Percentiles rank a stretch among this genome's conserved stretches.
phyloP scores from a whole-genome alignment of 2,888 invertebrate genomes.

The Heliconius ismenius region DNA sequence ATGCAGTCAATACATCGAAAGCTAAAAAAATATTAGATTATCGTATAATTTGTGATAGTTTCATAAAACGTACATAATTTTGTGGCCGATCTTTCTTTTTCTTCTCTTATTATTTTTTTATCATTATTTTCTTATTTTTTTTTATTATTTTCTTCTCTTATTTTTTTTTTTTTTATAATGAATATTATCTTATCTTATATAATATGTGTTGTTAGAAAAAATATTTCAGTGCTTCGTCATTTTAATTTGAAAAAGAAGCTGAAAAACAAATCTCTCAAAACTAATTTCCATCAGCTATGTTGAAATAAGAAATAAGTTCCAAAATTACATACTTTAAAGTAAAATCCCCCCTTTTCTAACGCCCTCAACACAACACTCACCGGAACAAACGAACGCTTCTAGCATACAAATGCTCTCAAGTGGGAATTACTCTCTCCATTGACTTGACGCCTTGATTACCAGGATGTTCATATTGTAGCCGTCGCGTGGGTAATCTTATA shows the following conservation, averaged over 20 bases:
- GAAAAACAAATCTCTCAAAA: not conserved
- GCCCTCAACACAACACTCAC: conserved; percentile 19
- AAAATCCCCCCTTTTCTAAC: not conserved
- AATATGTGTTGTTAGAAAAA: too few relatives aligned
- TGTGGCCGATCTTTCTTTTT: too few relatives aligned
- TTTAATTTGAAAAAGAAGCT: not conserved
- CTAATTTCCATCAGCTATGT: not conserved
- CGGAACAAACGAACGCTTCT: conserved; percentile 26
- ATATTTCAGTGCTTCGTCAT: too few relatives aligned
- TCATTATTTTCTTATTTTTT: too few relatives aligned
- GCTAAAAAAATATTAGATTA: too few relatives aligned
- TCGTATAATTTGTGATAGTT: too few relatives aligned
- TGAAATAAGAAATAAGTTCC: not conserved
- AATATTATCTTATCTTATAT: too few relatives aligned
- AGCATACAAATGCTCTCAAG: conserved; percentile 34
- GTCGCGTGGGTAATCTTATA: not conserved
- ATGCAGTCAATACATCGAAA: too few relatives aligned
- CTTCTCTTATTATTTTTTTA: too few relatives aligned
- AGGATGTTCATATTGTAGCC: conserved; percentile 12
- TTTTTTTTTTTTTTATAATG: too few relatives aligned
- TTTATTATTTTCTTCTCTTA: too few relatives aligned
- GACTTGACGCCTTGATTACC: conserved; percentile 21
- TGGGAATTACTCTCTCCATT: conserved; percentile 24
- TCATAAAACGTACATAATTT: too few relatives aligned
- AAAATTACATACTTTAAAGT: not conserved